Evolutionary conservation across 2,797 vertebrate species (phyloP).

Genomic region (Erethizon dorsatum): DNA sequence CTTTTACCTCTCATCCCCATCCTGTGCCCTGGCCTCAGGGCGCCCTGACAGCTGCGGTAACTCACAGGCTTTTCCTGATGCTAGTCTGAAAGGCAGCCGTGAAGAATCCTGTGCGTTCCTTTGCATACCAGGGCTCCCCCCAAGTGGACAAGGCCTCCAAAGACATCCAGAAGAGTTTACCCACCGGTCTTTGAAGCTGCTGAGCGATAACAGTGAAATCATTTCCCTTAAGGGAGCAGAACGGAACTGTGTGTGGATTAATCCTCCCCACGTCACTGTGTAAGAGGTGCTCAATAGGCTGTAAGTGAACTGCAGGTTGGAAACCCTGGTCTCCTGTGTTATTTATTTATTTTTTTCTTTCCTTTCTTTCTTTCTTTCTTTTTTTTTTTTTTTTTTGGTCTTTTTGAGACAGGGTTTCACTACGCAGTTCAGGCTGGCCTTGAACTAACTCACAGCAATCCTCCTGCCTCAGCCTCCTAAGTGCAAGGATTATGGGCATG

Average conservation of each 20-base stretch:
- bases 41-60: not conserved
- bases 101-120: not conserved
- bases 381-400: too few species aligned
- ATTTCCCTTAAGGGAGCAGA: not conserved
- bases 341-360: too few species aligned
- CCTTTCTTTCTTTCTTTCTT: too few species aligned
- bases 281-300: not conserved
- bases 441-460: not conserved
- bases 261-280: not conserved
- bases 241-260: not conserved
- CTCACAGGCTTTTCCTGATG: not conserved
- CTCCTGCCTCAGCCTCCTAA: not conserved
- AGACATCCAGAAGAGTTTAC: not conserved
- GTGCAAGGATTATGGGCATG: not conserved
- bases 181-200: not conserved
- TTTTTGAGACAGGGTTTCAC: not conserved
- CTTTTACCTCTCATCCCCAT: not conserved
- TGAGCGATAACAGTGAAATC: not conserved
- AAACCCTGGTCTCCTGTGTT: not conserved
- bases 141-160: not conserved
- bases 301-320: not conserved
- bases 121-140: not conserved
- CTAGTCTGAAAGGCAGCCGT: not conserved
- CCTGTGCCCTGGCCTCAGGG: not conserved
- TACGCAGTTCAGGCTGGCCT: not conserved